Evolutionary conservation across 2,797 vertebrate species (phyloP).

Genomic region (Pagetopsis macropterus): DNA sequence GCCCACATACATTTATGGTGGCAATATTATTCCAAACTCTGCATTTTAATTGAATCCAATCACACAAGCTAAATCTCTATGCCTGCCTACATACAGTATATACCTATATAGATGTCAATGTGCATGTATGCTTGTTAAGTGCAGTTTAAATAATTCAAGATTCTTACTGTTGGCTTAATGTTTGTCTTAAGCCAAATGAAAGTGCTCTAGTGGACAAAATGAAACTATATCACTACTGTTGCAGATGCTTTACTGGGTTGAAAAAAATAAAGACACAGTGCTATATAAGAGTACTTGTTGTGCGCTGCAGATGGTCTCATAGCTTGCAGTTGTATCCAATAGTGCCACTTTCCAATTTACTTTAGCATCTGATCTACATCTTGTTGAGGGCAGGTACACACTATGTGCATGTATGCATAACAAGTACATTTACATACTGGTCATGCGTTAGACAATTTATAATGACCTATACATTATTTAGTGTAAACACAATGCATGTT

Average conservation of each 20-base stretch:
- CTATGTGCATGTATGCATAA: slow-evolving; percentile 29
- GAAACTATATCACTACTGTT: neutral
- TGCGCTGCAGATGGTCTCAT: slow-evolving; percentile 15
- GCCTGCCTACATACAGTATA: slow-evolving; percentile 1
- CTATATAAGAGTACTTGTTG: slow-evolving; percentile 8
- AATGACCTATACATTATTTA: slow-evolving; percentile 15
- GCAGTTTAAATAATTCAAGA: slow-evolving; percentile 17
- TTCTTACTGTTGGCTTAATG: slow-evolving; percentile 4
- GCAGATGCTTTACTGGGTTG: neutral
- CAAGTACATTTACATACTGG: slow-evolving; percentile 18
- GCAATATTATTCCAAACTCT: slow-evolving; percentile 31
- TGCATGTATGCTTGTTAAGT: neutral
- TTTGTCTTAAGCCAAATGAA: slow-evolving; percentile 6
- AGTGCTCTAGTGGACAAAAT: neutral
- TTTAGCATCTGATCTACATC: slow-evolving; percentile 8
- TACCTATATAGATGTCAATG: neutral
- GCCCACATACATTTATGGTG: slow-evolving; percentile 36
- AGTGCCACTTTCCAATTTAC: neutral
- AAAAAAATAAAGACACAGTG: neutral
- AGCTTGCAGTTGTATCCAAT: slow-evolving; percentile 1
- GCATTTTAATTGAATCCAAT: slow-evolving; percentile 36
- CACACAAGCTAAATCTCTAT: neutral
- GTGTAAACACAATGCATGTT: slow-evolving; percentile 15
- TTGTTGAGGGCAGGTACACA: slow-evolving; percentile 16
- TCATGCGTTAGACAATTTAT: neutral